phyloP scores from a whole-genome alignment of 2,888 invertebrate genomes.

The Didymodactylos carnosus region DNA sequence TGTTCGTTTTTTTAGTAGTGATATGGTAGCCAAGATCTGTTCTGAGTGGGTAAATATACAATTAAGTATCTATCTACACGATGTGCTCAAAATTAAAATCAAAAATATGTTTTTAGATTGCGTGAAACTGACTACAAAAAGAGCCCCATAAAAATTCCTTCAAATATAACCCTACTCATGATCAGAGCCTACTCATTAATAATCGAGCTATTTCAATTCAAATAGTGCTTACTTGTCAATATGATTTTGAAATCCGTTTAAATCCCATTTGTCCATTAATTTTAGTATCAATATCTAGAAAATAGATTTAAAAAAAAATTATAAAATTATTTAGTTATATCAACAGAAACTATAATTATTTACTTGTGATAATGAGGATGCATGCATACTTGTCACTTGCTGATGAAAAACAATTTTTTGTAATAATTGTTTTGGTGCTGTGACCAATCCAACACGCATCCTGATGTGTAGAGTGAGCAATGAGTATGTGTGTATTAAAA shows the following conservation, averaged over 20 bases:
- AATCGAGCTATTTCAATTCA: not conserved
- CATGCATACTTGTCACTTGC: slow-evolving; percentile 48
- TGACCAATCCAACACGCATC: slow-evolving; percentile 51
- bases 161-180: no score
- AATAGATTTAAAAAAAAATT: not conserved
- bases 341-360: no score
- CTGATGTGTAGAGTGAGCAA: no score
- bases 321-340: slow-evolving; percentile 15
- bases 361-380: slow-evolving; percentile 48
- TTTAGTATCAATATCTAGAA: slow-evolving; percentile 42
- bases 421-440: slow-evolving; percentile 48
- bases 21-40: no score
- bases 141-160: no score
- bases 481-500: not conserved
- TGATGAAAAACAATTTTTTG: slow-evolving; percentile 48
- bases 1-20: no score
- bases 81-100: no score
- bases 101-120: no score
- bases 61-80: no score
- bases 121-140: no score
- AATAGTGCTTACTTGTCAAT: slow-evolving; percentile 24
- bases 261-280: slow-evolving; percentile 43
- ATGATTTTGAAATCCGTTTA: slow-evolving; percentile 44
- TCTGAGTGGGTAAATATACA: no score
- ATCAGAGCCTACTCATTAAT: no score